Base-by-base conservation (phyloP, 2,888 invertebrate genomes). In the Rhamnusium bicolor region DNA sequence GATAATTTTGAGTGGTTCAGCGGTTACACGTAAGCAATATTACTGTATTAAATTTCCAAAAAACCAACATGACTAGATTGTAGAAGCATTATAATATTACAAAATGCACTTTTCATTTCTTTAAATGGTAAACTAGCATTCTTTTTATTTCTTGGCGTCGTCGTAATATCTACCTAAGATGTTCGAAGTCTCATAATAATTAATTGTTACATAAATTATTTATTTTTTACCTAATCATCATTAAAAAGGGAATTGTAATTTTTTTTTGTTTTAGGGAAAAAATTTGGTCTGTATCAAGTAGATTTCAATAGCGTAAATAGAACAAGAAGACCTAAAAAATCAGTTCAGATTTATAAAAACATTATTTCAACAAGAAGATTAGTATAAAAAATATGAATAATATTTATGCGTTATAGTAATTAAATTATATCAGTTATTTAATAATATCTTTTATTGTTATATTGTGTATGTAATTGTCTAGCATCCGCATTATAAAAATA, bases 221-320 rank as follows among this genome's bases (percentile, higher is more conserved):
- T 14, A 14, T 8, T n/a, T n/a, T n/a, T n/a, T n/a, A n/a, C n/a
- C n/a, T n/a, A n/a, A n/a, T n/a, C n/a, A n/a, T n/a, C n/a, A n/a
- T n/a, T n/a, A n/a, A n/a, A n/a, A n/a, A n/a, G n/a, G n/a, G n/a
- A n/a, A n/a, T n/a, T n/a, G n/a, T n/a, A n/a, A n/a, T n/a, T n/a
- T 18, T 58, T 58, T 58, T 29, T 21, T 56, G 46, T 90, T 90
- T 65, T 85, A 93, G 93, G 10, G 90, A 90, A 77, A n/a, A 91
- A 90, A 84, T 94, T 93, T 85, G 95, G 95, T 4, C 80, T 95
- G 0, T 92, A 92, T 79, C 89, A 91, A 80, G 93, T 95, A 0
- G 91, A 95, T 83, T 93, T 93, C 83, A 84, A 87, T 1, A 91
- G 90, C 79, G 88, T 90, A 0, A 88, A 90, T 0, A 90, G 91